Evolutionary conservation across 2,113 vertebrate species (phyloP).

Genomic region (Numida meleagris): DNA sequence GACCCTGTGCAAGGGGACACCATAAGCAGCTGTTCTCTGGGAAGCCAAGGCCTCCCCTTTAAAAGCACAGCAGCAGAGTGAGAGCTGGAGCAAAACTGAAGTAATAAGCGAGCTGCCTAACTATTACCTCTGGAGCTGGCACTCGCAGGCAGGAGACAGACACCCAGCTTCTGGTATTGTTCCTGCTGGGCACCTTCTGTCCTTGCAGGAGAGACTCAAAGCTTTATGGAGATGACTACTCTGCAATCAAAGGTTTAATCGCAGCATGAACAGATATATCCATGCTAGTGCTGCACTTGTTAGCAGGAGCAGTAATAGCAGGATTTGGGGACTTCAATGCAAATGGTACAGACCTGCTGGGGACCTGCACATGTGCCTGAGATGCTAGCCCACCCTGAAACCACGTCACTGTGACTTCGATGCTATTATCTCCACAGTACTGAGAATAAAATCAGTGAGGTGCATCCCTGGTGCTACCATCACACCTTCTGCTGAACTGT

Average conservation of each 20-base stretch:
- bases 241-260: constrained; percentile 23
- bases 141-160: constrained; percentile 23
- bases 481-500: background rate
- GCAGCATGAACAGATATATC: background rate
- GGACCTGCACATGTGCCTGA: background rate
- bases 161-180: constrained; percentile 5
- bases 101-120: background rate
- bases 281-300: background rate
- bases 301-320: background rate
- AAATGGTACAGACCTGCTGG: background rate
- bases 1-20: background rate
- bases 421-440: background rate
- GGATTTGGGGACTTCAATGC: background rate
- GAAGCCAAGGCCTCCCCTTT: constrained; percentile 3
- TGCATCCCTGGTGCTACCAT: background rate
- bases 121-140: constrained; percentile 16
- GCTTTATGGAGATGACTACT: constrained; percentile 10
- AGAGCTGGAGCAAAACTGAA: background rate
- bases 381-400: background rate
- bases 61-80: background rate
- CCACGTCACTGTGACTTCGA: background rate
- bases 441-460: background rate
- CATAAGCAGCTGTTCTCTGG: background rate
- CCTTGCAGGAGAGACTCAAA: constrained; percentile 6
- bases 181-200: constrained; percentile 53